Evolutionary conservation across 2,888 invertebrate species (phyloP).

Genomic region (Adelognathus sp.): DNA sequence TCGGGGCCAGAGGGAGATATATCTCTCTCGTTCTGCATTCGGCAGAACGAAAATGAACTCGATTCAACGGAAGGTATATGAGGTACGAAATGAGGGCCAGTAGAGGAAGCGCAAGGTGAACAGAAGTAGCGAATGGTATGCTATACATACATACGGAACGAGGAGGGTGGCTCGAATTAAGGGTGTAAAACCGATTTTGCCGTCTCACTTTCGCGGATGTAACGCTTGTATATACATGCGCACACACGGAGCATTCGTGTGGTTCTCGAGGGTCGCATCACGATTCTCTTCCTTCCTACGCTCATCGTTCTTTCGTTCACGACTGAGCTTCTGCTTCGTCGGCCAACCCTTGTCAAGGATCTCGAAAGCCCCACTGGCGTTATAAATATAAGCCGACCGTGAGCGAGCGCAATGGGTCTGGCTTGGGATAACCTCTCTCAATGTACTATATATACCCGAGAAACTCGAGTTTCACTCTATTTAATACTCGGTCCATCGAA

Average conservation of each 20-base stretch:
- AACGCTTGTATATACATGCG: no score
- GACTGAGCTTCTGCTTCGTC: conserved; percentile 18
- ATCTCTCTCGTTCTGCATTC: conserved; percentile 45
- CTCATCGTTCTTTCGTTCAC: conserved; percentile 14
- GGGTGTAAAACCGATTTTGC: conserved; percentile 41
- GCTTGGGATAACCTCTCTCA: conserved; percentile 13
- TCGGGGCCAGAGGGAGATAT: conserved; percentile 36
- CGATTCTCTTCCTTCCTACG: conserved; percentile 17
- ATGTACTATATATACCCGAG: conserved; percentile 2
- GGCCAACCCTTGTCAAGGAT: conserved; percentile 42
- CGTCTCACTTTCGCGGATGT: conserved; percentile 12
- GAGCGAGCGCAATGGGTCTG: conserved; percentile 19
- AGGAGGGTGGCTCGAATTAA: conserved; percentile 39
- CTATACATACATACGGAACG: no score
- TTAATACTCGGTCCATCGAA: conserved; percentile 27
- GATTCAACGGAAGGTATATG: conserved; percentile 33
- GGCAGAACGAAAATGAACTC: conserved; percentile 54
- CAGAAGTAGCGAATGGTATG: background rate
- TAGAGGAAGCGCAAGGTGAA: background rate
- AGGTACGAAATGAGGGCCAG: background rate
- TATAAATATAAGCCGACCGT: conserved; percentile 50
- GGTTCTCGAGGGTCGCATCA: conserved; percentile 47
- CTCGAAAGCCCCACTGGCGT: conserved; percentile 45
- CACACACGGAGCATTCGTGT: conserved; percentile 16
- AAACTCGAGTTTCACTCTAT: conserved; percentile 19